Evolutionary conservation across 2,888 invertebrate species (phyloP), one percentile per base, ranked within the genome.

Genomic region (Cheilosia vulpina): DNA sequence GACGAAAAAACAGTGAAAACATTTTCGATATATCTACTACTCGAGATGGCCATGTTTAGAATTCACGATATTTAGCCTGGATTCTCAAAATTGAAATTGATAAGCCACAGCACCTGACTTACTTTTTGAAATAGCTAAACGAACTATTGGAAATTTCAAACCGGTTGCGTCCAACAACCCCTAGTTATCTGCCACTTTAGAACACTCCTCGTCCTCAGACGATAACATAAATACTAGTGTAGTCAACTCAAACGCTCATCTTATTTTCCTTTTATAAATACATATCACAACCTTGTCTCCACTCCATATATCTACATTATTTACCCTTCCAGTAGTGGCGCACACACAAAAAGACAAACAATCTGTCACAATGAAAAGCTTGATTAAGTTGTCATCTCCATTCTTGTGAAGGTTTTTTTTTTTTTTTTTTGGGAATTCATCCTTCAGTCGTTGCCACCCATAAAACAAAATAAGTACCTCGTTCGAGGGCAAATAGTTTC

Each of bases 371-470:
- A 41, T 76, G 58, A 55, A 76, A 53, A 71, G 38, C 63, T 69
- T 83, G 78, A 83, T 83, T 78, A 78, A 78, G 73, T 78, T 83
- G 83, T 83, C 83, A 72, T 78, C 63, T 69, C 52, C 78, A 78
- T 78, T 73, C 68, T 24, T 38, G 13, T 27, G 2, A n/a, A 45
- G 6, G n/a, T 52, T 52, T 52, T 24, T 9, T 53, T 15, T 2
- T 5, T 2, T n/a, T 6, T 45, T 24, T 27, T n/a, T 77, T n/a
- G 41, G 11, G 27, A 52, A 75, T n/a, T 58, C 31, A 50, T 43
- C 24, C 17, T 9, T 45, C 47, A 19, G 17, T 15, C 43, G n/a
- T 31, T 50, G 47, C 41, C 19, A 19, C 55, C 21, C 2, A 58
- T 52, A 60, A 27, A 52, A 19, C 21, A 62, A 47, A 38, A 41